Conservation (phyloP, 2,888 invertebrate species). For the Mongoloraphidia duomilia region DNA sequence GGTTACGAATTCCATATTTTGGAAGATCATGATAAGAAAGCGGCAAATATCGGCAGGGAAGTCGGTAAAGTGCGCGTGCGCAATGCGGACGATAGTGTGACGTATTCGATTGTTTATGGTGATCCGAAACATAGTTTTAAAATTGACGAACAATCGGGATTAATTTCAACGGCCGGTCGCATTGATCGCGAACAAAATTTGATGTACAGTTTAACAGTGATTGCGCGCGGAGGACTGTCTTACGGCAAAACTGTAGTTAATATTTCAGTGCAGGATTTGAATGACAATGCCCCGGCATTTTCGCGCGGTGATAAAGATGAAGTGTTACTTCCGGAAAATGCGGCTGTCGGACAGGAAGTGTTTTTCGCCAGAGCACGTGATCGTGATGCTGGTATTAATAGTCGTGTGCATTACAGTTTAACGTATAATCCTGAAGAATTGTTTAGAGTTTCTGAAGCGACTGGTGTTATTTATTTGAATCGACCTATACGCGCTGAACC, state of each 20-base stretch:
- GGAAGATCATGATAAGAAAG: constrained; percentile 61
- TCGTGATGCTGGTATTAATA: constrained; percentile 78
- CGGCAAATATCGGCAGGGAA: constrained; percentile 47
- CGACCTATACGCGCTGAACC: constrained; percentile 65
- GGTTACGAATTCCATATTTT: constrained; percentile 70
- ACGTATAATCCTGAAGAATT: constrained; percentile 65
- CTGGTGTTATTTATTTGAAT: constrained; percentile 79
- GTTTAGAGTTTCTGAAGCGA: constrained; percentile 72
- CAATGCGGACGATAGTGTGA: constrained; percentile 32
- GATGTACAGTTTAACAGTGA: constrained; percentile 63
- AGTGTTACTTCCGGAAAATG: constrained; percentile 69
- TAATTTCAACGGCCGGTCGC: constrained; percentile 59
- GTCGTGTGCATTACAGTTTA: constrained; percentile 67
- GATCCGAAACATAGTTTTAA: constrained; percentile 63
- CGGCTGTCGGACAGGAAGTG: constrained; percentile 87
- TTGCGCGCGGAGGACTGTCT: constrained; percentile 60
- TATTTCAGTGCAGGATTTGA: constrained; percentile 70
- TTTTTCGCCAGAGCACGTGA: constrained; percentile 78
- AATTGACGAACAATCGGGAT: constrained; percentile 66
- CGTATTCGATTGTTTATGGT: constrained; percentile 67
- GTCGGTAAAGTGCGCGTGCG: constrained; percentile 61
- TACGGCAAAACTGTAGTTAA: constrained; percentile 69
- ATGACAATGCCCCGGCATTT: constrained; percentile 83
- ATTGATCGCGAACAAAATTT: constrained; percentile 74
- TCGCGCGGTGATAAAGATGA: constrained; percentile 58